Conservation (phyloP, 2,797 vertebrate species). For the Hemitrygon akajei region DNA sequence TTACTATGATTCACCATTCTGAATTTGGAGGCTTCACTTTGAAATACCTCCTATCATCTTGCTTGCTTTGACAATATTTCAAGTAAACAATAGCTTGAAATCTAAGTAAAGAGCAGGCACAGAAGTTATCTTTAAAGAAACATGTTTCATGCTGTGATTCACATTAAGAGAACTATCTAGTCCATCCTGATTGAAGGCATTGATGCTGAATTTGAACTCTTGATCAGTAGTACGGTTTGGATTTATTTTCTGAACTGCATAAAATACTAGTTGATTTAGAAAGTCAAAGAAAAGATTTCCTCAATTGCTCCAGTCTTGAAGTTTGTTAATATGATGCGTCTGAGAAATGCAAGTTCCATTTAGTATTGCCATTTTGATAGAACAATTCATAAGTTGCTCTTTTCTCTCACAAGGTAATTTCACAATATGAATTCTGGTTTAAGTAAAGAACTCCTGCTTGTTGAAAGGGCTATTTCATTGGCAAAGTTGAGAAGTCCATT, state of each 20-base stretch:
- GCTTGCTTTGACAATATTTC: background rate
- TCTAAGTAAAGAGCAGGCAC: too few relatives aligned
- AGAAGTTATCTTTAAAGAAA: background rate
- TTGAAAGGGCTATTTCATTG: background rate
- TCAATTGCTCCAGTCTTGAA: background rate
- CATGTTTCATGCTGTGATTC: background rate
- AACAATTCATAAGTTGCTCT: background rate
- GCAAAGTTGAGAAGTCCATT: background rate
- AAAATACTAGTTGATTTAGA: background rate
- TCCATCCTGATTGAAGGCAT: background rate
- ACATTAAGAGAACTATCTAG: too few relatives aligned
- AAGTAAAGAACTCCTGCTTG: background rate
- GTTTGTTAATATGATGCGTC: background rate
- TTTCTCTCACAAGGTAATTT: background rate
- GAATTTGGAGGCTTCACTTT: background rate
- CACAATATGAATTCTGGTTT: background rate
- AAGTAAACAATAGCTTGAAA: background rate
- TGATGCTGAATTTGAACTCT: constrained; percentile 6
- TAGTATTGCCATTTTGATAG: background rate
- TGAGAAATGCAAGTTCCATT: background rate
- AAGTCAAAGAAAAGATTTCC: background rate
- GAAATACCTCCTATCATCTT: background rate
- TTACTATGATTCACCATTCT: background rate
- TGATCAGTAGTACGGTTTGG: background rate
- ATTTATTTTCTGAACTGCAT: background rate